Evolutionary conservation across 1,140 invertebrate genomes (phyloP), one percentile per base, ranked within the genome.

Genomic region (Uloborus diversus): DNA sequence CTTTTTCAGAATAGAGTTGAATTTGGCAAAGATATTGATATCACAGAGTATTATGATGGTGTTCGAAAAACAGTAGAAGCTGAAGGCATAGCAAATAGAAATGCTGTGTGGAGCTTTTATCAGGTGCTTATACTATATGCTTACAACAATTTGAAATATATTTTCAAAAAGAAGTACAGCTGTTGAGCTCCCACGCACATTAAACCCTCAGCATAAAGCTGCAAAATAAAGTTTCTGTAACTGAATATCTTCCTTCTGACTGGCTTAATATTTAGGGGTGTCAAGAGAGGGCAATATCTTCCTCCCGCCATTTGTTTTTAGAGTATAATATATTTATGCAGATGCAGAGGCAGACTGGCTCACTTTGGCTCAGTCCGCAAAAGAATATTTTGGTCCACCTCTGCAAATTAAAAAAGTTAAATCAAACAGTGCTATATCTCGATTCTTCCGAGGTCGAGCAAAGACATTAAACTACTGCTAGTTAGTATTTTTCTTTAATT

Each of bases 21-120:
- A 81, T 98, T 92, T 86, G 91, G 91, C 0, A 93, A 93, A 85
- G 95, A 99, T 88, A 88, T 99, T 57, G 96, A 99, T 87, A 89
- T 98, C 13, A 97, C 96, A 4, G 92, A 91, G 4, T 98, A 96
- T 86, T 85, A 87, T 37, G 89, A 96, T 88, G 94, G 92, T 4
- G 85, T 90, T 70, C 90, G 95, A 83, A 91, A 96, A 86, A 97
- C 94, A 3, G 92, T 93, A 81, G 97, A 97, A 88, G 94, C 93
- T n/a, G 89, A 89, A 75, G 96, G 94, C 7, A 65, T 89, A 83
- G 88, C 87, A 1, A 87, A 91, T 83, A 91, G 96, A 4, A 90
- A 93, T 66, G 88, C 93, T 23, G 93, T 99, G 0, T 98, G 96
- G 96, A 94, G 96, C 86, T 94, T 91, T 86, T 98, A 95, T 86